These are phyloP conservation scores for Heliothis subflexa DNA, from an alignment of 1,140 invertebrate genomes.

Conservation along the genomic window DNA sequence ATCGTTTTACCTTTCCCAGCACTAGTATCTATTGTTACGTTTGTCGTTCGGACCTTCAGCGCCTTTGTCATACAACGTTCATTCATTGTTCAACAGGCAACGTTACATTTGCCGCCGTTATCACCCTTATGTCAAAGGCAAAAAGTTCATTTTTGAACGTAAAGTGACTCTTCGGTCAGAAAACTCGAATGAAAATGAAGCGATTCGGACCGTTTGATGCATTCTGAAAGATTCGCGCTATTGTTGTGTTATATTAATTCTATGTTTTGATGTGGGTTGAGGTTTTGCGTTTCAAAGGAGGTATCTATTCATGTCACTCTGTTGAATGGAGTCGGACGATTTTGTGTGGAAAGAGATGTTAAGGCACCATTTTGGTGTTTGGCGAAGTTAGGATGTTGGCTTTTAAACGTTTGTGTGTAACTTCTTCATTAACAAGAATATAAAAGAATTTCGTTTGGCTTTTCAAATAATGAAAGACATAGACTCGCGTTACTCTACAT, in stretches of 20 bases:
- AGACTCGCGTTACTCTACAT: too few species aligned
- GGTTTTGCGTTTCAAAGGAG: slow-evolving; percentile 49
- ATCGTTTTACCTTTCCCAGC: slow-evolving; percentile 31
- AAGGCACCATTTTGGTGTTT: slow-evolving; percentile 9
- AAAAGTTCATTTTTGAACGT: slow-evolving; percentile 15
- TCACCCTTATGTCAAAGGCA: not conserved
- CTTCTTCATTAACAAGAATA: not conserved
- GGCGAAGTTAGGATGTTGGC: not conserved
- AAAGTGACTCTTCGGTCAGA: not conserved
- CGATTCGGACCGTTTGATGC: slow-evolving; percentile 55
- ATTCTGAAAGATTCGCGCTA: slow-evolving; percentile 52
- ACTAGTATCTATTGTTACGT: slow-evolving; percentile 42
- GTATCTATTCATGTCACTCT: slow-evolving; percentile 47
- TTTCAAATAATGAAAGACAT: too few species aligned
- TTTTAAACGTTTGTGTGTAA: not conserved
- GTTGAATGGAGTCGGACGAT: slow-evolving; percentile 42
- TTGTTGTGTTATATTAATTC: slow-evolving; percentile 58
- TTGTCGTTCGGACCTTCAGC: slow-evolving; percentile 45
- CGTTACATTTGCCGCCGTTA: not conserved
- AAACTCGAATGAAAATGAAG: slow-evolving; percentile 55
- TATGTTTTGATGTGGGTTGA: slow-evolving; percentile 55
- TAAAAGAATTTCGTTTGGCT: too few species aligned
- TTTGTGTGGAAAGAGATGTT: slow-evolving; percentile 35
- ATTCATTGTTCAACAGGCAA: slow-evolving; percentile 43
- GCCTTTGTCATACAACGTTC: slow-evolving; percentile 47